Evolutionary conservation across 2,888 invertebrate species (phyloP).

Genomic region (Drosophila lacicola): DNA sequence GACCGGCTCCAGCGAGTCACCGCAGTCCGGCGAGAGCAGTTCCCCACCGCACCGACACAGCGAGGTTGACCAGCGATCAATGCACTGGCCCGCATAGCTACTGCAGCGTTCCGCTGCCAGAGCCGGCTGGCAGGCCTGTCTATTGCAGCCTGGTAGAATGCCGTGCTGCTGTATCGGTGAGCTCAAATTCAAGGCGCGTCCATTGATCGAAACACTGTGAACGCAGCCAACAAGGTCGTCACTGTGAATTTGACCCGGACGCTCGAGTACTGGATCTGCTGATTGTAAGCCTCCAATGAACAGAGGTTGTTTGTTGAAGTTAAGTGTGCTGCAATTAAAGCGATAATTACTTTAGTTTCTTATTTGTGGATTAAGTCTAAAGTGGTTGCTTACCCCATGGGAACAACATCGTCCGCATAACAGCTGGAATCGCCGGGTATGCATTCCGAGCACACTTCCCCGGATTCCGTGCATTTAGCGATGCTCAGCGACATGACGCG

Average conservation of each 20-base stretch:
- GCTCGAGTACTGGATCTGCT: constrained; percentile 94
- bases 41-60: constrained; percentile 90
- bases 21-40: constrained; percentile 92
- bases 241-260: constrained; percentile 95
- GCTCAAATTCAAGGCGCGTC: constrained; percentile 92
- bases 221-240: constrained; percentile 98
- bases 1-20: constrained; percentile 91
- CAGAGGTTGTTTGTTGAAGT: constrained; percentile 95
- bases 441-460: constrained; percentile 94
- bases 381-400: constrained; percentile 91
- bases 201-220: constrained; percentile 95
- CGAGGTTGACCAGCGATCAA: constrained; percentile 93
- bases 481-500: constrained; percentile 94
- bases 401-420: constrained; percentile 94
- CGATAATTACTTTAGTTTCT: background rate
- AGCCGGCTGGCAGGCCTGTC: constrained; percentile 88
- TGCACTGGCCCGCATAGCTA: constrained; percentile 88
- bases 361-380: too few relatives aligned
- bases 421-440: constrained; percentile 92
- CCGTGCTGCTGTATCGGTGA: constrained; percentile 90
- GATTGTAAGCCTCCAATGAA: constrained; percentile 93
- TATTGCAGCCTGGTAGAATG: constrained; percentile 91
- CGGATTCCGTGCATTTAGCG: constrained; percentile 92
- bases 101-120: constrained; percentile 86
- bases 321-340: constrained; percentile 90